Percentiles rank a stretch among this genome's conserved stretches.
Conservation (phyloP, 2,113 vertebrate genomes). For the Plotosus lineatus region DNA sequence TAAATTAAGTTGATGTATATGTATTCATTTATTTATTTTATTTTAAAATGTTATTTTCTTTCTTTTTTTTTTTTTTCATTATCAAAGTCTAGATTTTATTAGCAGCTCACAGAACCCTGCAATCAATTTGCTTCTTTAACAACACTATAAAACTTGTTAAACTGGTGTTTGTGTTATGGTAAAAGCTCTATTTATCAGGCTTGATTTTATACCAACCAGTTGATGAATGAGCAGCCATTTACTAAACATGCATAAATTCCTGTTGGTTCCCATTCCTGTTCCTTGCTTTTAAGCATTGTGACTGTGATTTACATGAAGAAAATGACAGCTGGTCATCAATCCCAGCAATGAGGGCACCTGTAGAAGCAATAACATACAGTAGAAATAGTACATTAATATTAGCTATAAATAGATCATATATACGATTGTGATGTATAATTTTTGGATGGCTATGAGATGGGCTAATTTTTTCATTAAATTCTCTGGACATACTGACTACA, state of each 20-base stretch:
- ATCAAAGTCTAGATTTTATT: conserved; percentile 12
- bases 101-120: background rate
- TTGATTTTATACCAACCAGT: conserved; percentile 17
- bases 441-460: background rate
- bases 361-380: too few relatives aligned
- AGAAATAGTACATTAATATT: background rate
- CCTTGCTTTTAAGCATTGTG: background rate
- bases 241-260: conserved; percentile 3
- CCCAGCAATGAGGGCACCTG: background rate
- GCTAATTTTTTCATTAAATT: background rate
- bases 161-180: conserved; percentile 22
- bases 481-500: background rate
- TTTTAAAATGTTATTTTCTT: background rate
- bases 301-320: background rate
- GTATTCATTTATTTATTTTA: background rate
- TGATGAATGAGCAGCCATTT: background rate
- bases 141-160: conserved; percentile 26
- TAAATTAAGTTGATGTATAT: too few relatives aligned
- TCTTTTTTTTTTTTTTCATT: background rate
- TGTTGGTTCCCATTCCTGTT: background rate
- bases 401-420: background rate
- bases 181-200: conserved; percentile 23
- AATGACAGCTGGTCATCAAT: conserved; percentile 11
- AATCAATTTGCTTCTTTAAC: conserved; percentile 24
- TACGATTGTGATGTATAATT: background rate